These are phyloP conservation scores for Chiroxiphia lanceolata DNA, from an alignment of 2,797 vertebrate genomes.

Conservation along the genomic window DNA sequence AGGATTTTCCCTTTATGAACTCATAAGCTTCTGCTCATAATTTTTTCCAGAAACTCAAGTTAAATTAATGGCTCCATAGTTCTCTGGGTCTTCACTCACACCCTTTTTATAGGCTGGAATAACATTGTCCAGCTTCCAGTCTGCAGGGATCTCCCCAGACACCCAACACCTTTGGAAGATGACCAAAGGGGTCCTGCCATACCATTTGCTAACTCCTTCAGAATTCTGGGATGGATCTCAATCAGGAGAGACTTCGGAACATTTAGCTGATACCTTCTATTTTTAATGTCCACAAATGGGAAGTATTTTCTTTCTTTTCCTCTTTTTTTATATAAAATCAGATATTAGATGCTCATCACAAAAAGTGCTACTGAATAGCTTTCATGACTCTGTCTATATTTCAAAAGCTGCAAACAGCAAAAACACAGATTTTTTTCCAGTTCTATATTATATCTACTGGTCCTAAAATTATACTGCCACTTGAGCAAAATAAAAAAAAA, in stretches of 20 bases:
- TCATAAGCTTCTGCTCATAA: background rate
- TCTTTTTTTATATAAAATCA: background rate
- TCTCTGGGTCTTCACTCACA: background rate
- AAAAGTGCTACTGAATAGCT: background rate
- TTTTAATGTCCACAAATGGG: background rate
- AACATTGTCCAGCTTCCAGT: background rate
- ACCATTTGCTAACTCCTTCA: background rate
- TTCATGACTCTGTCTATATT: background rate
- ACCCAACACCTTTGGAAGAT: background rate
- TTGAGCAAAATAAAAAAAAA: background rate
- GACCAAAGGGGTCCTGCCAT: rapidly evolving
- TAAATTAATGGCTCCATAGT: background rate
- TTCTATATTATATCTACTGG: background rate
- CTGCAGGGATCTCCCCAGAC: background rate
- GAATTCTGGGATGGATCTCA: background rate
- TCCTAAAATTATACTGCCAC: background rate
- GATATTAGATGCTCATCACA: background rate
- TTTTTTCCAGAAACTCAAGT: background rate
- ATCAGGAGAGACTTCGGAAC: background rate
- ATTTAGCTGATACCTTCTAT: background rate
- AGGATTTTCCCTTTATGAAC: background rate
- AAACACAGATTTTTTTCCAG: background rate
- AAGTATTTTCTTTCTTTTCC: background rate
- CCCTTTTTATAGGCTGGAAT: background rate
- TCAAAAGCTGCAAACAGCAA: background rate